Conservation (phyloP, 2,888 invertebrate species). For the Caenorhabditis sp. region DNA sequence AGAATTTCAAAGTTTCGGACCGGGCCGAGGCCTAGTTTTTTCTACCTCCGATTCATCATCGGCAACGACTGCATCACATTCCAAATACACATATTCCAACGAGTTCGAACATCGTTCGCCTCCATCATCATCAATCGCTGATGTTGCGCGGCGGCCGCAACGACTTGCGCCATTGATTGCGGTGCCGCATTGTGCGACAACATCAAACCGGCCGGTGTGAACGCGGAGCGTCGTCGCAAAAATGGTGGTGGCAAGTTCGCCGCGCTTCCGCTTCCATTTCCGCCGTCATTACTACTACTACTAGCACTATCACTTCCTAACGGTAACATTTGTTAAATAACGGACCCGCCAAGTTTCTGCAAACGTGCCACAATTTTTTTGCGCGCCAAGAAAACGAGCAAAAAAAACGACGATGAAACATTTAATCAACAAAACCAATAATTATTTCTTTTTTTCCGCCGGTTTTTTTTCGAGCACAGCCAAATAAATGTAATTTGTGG, state of each 20-base stretch:
- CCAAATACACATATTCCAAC: constrained; percentile 21
- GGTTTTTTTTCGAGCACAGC: background rate
- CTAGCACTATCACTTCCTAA: background rate
- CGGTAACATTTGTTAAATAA: background rate
- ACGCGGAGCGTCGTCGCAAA: background rate
- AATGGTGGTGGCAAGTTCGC: no score
- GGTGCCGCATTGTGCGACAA: background rate
- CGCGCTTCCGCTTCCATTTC: no score
- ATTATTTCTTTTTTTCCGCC: background rate
- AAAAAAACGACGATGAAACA: background rate
- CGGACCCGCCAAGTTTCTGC: no score
- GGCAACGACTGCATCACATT: constrained; percentile 14
- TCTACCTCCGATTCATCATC: background rate
- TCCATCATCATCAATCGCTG: background rate
- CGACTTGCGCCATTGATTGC: no score
- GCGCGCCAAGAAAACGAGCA: background rate
- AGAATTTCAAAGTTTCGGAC: no score
- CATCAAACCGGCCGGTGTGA: background rate
- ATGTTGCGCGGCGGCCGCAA: no score
- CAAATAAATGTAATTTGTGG: background rate
- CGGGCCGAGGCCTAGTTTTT: no score
- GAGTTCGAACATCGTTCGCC: background rate
- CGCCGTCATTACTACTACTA: background rate
- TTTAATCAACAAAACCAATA: constrained; percentile 1
- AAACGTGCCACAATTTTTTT: no score